phyloP scores from a whole-genome alignment of 2,888 invertebrate species.

The Tridacna gigas region DNA sequence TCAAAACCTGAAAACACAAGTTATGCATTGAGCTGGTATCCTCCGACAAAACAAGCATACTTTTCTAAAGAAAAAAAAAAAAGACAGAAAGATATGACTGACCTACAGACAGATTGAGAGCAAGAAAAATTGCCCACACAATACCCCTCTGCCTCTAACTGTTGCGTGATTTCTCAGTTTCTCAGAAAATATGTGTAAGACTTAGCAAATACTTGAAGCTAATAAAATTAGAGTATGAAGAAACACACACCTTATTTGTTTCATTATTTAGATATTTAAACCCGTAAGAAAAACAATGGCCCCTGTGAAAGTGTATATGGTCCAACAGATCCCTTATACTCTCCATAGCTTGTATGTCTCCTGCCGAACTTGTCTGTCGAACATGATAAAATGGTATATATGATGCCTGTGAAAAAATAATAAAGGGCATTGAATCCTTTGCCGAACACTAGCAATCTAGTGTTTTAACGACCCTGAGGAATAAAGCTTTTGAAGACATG shows the following conservation, averaged over 20 bases:
- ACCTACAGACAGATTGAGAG: too few species aligned
- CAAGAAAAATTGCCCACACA: too few species aligned
- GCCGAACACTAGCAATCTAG: not conserved
- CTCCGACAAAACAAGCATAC: too few species aligned
- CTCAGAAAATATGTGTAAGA: too few species aligned
- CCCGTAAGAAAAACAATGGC: constrained; percentile 75
- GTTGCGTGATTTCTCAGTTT: too few species aligned
- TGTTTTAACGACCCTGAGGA: too few species aligned
- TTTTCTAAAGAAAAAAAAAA: too few species aligned
- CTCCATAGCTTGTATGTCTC: constrained; percentile 75
- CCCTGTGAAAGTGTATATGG: constrained; percentile 64
- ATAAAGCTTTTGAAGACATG: too few species aligned
- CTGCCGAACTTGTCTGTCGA: constrained; percentile 65
- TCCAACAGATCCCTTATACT: constrained; percentile 70
- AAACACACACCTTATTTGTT: constrained; percentile 73
- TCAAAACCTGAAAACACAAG: constrained; percentile 86
- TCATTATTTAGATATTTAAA: constrained; percentile 76
- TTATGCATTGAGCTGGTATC: too few species aligned
- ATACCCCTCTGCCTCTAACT: too few species aligned
- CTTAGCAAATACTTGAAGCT: not conserved
- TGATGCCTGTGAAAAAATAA: constrained; percentile 68
- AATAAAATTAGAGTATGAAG: not conserved
- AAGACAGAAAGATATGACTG: too few species aligned
- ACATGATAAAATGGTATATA: constrained; percentile 73
- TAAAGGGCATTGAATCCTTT: not conserved